A percentile compares a stretch with the other conserved stretches of the same genome.
Conservation (phyloP, 2,888 invertebrate species). For the Chesias legatella region DNA sequence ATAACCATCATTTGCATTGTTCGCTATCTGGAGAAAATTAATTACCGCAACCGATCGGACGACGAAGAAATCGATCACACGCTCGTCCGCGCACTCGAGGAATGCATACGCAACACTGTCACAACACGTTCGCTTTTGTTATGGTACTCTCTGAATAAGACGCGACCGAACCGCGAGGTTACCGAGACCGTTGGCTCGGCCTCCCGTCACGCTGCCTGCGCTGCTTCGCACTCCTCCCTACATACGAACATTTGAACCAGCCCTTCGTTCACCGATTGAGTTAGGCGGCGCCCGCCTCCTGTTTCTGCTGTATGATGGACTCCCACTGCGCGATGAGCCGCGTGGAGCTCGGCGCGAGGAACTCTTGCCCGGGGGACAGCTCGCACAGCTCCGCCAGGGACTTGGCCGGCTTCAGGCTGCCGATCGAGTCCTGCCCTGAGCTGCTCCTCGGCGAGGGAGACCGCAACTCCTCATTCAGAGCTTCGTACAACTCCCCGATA, state of each 20-base stretch:
- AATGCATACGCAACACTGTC: conserved; percentile 32
- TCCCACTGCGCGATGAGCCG: conserved; percentile 91
- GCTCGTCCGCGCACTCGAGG: conserved; percentile 33
- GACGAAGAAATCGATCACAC: conserved; percentile 52
- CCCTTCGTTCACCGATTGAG: conserved; percentile 27
- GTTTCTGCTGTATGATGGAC: conserved; percentile 85
- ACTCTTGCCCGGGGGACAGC: conserved; percentile 82
- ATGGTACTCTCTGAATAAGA: conserved; percentile 30
- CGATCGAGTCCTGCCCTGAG: conserved; percentile 67
- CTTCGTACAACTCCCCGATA: conserved; percentile 84
- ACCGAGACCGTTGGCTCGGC: conserved; percentile 26
- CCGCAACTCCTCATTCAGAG: conserved; percentile 68
- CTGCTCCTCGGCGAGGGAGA: conserved; percentile 72
- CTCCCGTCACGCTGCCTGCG: conserved; percentile 28
- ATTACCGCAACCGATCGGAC: conserved; percentile 58
- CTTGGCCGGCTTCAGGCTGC: conserved; percentile 83
- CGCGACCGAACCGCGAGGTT: conserved; percentile 19
- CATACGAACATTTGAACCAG: conserved; percentile 43
- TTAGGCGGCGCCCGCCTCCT: conserved; percentile 77
- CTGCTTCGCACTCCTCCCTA: conserved; percentile 40
- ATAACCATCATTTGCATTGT: conserved; percentile 76
- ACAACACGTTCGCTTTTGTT: conserved; percentile 33
- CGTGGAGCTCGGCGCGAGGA: conserved; percentile 84
- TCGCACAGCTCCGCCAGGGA: conserved; percentile 85
- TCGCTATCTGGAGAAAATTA: conserved; percentile 70